Conservation (phyloP, 2,888 invertebrate genomes). For the Chelonus formosanus region DNA sequence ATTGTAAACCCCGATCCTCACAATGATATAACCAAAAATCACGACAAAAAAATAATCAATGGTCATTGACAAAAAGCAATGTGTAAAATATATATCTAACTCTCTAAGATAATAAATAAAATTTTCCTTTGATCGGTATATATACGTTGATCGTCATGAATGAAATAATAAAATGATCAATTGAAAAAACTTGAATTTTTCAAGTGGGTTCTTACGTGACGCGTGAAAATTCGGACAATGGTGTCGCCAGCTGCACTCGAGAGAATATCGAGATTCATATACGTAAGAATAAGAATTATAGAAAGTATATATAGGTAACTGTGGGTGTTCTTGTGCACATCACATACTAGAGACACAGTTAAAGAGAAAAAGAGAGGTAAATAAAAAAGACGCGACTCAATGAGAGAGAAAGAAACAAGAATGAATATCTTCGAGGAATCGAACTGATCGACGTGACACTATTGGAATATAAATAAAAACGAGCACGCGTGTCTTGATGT, state of each 20-base stretch:
- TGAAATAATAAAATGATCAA: constrained; percentile 14
- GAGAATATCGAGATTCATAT: constrained; percentile 35
- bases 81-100: no score
- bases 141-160: not conserved
- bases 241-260: constrained; percentile 16
- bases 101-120: no score
- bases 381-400: constrained; percentile 2
- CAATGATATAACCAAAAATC: no score
- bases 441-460: no score
- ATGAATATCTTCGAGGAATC: constrained; percentile 9
- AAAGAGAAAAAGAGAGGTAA: not conserved
- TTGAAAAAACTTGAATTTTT: constrained; percentile 5
- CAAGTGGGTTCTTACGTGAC: constrained; percentile 27
- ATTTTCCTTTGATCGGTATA: no score
- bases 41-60: no score
- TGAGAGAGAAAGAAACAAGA: constrained; percentile 16
- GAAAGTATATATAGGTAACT: not conserved
- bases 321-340: no score
- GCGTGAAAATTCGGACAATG: constrained; percentile 32
- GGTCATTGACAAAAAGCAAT: no score
- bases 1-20: no score
- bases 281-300: constrained; percentile 40
- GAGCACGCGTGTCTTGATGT: constrained; percentile 23
- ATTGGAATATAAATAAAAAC: constrained; percentile 20
- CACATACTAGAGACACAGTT: no score